These are phyloP conservation scores for Amphimallon solstitiale DNA, from an alignment of 2,888 invertebrate species.

Conservation along the genomic window DNA sequence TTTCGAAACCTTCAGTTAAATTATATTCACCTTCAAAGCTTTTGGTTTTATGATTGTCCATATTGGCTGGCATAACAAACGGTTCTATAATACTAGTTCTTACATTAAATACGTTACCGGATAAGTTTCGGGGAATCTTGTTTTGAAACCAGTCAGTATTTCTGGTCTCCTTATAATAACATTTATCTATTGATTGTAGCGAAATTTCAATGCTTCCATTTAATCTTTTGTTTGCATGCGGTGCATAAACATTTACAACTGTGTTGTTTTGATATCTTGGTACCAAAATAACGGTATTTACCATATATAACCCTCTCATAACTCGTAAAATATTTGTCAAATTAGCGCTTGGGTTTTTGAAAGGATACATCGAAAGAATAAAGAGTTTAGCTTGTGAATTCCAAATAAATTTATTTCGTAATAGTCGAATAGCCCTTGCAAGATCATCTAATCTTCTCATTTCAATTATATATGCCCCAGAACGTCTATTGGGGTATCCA, in stretches of 20 bases:
- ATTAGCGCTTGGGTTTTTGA: slow-evolving; percentile 40
- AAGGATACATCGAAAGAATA: slow-evolving; percentile 47
- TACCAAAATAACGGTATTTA: slow-evolving; percentile 51
- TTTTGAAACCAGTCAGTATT: slow-evolving; percentile 47
- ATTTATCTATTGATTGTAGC: slow-evolving; percentile 46
- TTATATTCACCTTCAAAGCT: slow-evolving; percentile 16
- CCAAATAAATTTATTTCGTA: slow-evolving; percentile 42
- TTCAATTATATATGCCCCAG: slow-evolving; percentile 43
- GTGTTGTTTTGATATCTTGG: slow-evolving; percentile 38
- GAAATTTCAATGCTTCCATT: slow-evolving; percentile 48
- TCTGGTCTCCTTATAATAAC: slow-evolving; percentile 42
- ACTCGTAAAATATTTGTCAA: slow-evolving; percentile 45
- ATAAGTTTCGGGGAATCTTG: slow-evolving; percentile 53
- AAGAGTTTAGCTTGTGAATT: slow-evolving; percentile 48
- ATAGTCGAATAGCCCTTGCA: slow-evolving; percentile 33
- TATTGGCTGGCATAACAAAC: slow-evolving; percentile 52
- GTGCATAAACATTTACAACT: slow-evolving; percentile 49
- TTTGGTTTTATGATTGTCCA: too few species aligned
- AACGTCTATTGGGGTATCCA: too few species aligned
- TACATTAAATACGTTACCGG: slow-evolving; percentile 53
- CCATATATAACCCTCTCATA: slow-evolving; percentile 45
- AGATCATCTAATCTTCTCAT: slow-evolving; percentile 41
- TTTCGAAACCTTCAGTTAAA: slow-evolving; percentile 50
- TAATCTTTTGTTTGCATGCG: slow-evolving; percentile 49
- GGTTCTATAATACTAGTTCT: slow-evolving; percentile 55